Base-by-base conservation (phyloP, 2,113 vertebrate species). In the Podarcis muralis region DNA sequence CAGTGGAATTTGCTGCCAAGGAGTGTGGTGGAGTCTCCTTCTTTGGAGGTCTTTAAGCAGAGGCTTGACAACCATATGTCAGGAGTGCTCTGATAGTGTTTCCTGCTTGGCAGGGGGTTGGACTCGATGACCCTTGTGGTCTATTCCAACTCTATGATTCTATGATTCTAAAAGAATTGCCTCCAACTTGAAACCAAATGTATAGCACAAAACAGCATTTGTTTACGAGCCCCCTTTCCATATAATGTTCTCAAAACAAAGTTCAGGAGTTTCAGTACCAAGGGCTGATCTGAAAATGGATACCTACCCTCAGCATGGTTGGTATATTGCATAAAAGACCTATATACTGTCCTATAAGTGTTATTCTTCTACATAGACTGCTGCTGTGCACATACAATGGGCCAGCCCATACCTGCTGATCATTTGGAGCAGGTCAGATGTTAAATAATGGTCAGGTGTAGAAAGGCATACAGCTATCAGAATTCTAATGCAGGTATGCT, bases 151-250 rank as follows among this genome's bases (percentile, higher is more conserved):
- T n/a, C n/a, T n/a, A n/a, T n/a, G n/a, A n/a, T n/a, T n/a, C n/a
- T n/a, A n/a, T n/a, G n/a, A n/a, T n/a, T n/a, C n/a, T n/a, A n/a
- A 6, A 87, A 89, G 12, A 23, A 23, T 91, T 87, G 3, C 75
- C 2, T 13, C 30, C 53, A 6, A 75, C 82, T 81, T 43, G 82
- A 89, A 85, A 69, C 23, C 7, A 74, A 74, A 6, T 32, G 5
- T 72, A 78, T 74, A 68, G 57, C 35, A 81, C 80, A 68, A 20
- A 77, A 40, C 75, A 7, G 85, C 59, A 89, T 89, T 88, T 59
- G 27, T n/a, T 90, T 57, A 48, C 0, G 0, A 85, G 18, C 25
- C 20, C 6, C 77, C 85, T 88, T 68, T 40, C 2, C 2, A 71
- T 72, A 71, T 22, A 2, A 66, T 71, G 86, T 93, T 62, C 11